Evolutionary conservation across 23 tunicate species (phyloP).

Genomic region (Trididemnum nubilum): DNA sequence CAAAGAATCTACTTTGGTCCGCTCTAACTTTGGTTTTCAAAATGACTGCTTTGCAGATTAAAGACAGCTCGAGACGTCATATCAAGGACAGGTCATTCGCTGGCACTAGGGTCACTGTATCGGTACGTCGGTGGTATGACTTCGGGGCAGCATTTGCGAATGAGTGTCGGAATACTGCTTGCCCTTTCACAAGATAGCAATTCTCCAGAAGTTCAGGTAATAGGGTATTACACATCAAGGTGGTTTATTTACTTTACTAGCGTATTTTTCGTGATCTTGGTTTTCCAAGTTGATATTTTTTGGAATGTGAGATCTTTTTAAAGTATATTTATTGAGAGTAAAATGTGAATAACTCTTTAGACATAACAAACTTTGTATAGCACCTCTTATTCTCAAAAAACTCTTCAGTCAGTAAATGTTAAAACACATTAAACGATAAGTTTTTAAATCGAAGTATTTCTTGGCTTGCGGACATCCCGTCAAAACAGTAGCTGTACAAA

Average conservation of each 20-base stretch:
- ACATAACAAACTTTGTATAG: too few relatives aligned
- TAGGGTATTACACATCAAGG: not conserved
- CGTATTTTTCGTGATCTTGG: not conserved
- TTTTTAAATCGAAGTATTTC: too few relatives aligned
- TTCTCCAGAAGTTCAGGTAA: constrained; percentile 98
- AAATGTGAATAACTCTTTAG: too few relatives aligned
- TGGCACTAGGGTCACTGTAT: constrained; percentile 89
- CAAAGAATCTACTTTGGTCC: too few relatives aligned
- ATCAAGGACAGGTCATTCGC: constrained; percentile 92
- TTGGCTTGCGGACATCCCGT: too few relatives aligned
- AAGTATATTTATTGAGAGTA: too few relatives aligned
- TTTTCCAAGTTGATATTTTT: too few relatives aligned
- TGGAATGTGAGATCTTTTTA: too few relatives aligned
- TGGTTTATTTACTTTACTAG: not conserved
- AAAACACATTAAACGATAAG: too few relatives aligned
- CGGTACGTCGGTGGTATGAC: constrained; percentile 93
- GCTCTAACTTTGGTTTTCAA: constrained; percentile 85
- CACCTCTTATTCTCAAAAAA: too few relatives aligned
- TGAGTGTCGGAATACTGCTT: constrained; percentile 87
- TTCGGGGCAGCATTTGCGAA: constrained; percentile 84
- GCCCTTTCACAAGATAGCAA: constrained; percentile 91
- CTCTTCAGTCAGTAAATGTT: too few relatives aligned
- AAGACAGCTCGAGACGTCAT: constrained; percentile 94
- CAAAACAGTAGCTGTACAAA: too few relatives aligned
- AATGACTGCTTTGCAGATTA: constrained; percentile 57